Conservation (phyloP, 2,113 vertebrate genomes). For the Colinus virginianus region DNA sequence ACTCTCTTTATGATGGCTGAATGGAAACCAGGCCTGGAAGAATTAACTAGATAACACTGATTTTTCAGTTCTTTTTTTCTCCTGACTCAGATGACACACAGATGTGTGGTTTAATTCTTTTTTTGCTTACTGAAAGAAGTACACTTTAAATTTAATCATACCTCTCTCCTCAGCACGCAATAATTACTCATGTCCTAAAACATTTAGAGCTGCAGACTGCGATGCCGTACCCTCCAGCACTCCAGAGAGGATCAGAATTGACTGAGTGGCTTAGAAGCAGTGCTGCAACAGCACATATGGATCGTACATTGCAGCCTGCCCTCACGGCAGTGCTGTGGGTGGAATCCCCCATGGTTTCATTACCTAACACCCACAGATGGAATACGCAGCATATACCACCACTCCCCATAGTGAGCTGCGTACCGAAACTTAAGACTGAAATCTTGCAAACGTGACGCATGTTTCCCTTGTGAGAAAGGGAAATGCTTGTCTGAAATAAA, state of each 20-base stretch:
- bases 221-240: neutral
- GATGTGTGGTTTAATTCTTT: neutral
- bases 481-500: neutral
- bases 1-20: neutral
- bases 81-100: neutral
- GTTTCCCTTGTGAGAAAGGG: neutral
- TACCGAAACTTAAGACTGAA: neutral
- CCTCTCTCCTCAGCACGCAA: neutral
- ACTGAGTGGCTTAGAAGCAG: neutral
- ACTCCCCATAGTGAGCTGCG: neutral
- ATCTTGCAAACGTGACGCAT: neutral
- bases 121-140: neutral
- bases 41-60: neutral
- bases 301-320: neutral
- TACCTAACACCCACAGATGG: neutral
- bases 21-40: neutral
- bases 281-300: neutral
- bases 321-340: neutral
- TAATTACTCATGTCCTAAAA: constrained; percentile 31
- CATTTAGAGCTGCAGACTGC: neutral
- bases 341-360: neutral
- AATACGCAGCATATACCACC: neutral
- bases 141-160: constrained; percentile 42
- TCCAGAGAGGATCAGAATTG: neutral
- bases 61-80: neutral